A percentile compares a stretch with the other conserved stretches of the same genome.
Conservation (phyloP, 2,113 vertebrate genomes). For the Gnathonemus longibarbis region DNA sequence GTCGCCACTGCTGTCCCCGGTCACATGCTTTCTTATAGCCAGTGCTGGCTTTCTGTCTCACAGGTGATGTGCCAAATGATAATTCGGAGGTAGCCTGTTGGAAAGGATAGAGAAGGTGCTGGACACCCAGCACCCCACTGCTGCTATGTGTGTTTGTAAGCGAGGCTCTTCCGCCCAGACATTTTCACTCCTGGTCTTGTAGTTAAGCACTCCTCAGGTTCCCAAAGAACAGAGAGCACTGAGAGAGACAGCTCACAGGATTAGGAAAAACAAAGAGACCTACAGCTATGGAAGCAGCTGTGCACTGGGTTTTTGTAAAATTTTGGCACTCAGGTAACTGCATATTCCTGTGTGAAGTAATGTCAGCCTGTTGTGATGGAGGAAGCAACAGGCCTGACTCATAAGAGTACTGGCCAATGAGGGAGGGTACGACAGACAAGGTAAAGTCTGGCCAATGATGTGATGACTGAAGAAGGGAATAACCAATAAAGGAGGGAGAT, state of each 20-base stretch:
- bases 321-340: background rate
- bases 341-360: background rate
- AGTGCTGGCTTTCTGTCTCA: background rate
- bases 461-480: background rate
- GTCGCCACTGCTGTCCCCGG: background rate
- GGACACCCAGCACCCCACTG: background rate
- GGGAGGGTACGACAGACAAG: background rate
- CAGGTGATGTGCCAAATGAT: background rate
- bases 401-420: background rate
- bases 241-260: background rate
- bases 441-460: background rate
- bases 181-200: background rate
- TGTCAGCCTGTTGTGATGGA: background rate
- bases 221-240: background rate
- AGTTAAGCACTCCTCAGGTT: background rate
- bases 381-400: background rate
- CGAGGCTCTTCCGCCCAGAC: background rate
- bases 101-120: background rate
- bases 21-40: background rate
- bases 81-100: background rate
- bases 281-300: background rate
- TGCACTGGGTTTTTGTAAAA: background rate
- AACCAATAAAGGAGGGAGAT: background rate
- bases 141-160: background rate
- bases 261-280: background rate